Percentiles rank a stretch among this genome's conserved stretches.
These are phyloP conservation scores for Gobionotothen gibberifrons DNA, from an alignment of 2,797 vertebrate species.

Conservation along the genomic window DNA sequence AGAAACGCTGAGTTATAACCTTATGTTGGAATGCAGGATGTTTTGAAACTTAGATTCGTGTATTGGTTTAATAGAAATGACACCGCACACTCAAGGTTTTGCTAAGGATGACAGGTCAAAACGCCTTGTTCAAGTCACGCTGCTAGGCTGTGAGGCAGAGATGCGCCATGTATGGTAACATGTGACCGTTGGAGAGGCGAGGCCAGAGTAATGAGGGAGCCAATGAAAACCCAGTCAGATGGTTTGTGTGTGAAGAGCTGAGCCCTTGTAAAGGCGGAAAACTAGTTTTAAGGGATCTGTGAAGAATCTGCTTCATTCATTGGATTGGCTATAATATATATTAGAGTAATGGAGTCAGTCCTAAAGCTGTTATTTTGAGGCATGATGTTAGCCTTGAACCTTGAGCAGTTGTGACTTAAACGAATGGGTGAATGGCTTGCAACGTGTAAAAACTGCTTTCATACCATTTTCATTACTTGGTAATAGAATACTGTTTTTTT, in stretches of 20 bases:
- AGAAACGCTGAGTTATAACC: not conserved
- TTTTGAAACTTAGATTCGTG: rapidly evolving
- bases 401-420: not conserved
- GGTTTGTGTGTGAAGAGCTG: not conserved
- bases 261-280: slow-evolving; percentile 10
- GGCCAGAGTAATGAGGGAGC: not conserved
- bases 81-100: not conserved
- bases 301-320: slow-evolving; percentile 28
- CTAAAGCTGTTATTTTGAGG: slow-evolving; percentile 60
- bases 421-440: not conserved
- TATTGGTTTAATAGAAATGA: not conserved
- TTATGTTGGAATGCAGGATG: rapidly evolving
- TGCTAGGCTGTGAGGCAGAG: slow-evolving; percentile 25
- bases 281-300: slow-evolving; percentile 29
- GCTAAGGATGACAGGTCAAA: slow-evolving; percentile 44
- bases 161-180: slow-evolving; percentile 47
- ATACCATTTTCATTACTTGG: not conserved
- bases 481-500: not conserved
- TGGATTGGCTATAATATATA: slow-evolving; percentile 27
- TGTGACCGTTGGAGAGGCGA: slow-evolving; percentile 61
- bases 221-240: slow-evolving; percentile 38
- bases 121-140: slow-evolving; percentile 30
- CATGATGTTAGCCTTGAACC: slow-evolving; percentile 11
- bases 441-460: not conserved
- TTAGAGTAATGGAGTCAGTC: slow-evolving; percentile 6